Evolutionary conservation across 2,797 vertebrate species (phyloP).

Genomic region (Urophycis tenuis): DNA sequence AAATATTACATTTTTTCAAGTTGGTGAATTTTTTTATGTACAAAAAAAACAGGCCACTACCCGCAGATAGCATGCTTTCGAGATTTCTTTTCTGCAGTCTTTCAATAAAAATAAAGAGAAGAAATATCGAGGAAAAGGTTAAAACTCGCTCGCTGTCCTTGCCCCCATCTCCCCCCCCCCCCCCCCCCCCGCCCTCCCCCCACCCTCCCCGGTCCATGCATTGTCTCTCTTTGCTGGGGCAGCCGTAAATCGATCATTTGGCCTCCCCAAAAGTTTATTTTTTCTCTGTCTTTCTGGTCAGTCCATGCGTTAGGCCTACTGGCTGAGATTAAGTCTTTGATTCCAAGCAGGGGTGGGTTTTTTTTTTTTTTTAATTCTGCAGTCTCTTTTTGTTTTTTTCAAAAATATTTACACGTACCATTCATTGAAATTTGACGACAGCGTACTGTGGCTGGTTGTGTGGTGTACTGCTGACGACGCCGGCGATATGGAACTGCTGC

Average conservation of each 20-base stretch:
- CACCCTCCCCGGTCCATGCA: constrained; percentile 71
- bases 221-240: constrained; percentile 62
- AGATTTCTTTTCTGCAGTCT: constrained; percentile 77
- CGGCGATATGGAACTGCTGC: constrained; percentile 94
- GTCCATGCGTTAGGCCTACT: constrained; percentile 72
- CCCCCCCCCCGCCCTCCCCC: background rate
- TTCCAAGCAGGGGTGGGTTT: constrained; percentile 73
- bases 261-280: constrained; percentile 60
- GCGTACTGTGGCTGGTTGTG: constrained; percentile 93
- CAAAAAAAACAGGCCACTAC: constrained; percentile 81
- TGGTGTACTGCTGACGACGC: constrained; percentile 93
- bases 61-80: constrained; percentile 80
- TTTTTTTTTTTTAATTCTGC: constrained; percentile 73
- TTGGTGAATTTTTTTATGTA: constrained; percentile 94
- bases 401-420: constrained; percentile 98
- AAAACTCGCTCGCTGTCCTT: constrained; percentile 72
- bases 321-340: constrained; percentile 73
- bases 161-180: constrained; percentile 41
- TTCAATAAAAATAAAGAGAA: constrained; percentile 70
- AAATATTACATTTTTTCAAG: constrained; percentile 90
- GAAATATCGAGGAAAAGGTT: constrained; percentile 54
- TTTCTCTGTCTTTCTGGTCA: constrained; percentile 39
- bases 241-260: constrained; percentile 20
- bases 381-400: constrained; percentile 81
- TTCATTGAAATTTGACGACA: constrained; percentile 99